Conservation (phyloP, 2,888 invertebrate genomes). For the Dugesia japonica region DNA sequence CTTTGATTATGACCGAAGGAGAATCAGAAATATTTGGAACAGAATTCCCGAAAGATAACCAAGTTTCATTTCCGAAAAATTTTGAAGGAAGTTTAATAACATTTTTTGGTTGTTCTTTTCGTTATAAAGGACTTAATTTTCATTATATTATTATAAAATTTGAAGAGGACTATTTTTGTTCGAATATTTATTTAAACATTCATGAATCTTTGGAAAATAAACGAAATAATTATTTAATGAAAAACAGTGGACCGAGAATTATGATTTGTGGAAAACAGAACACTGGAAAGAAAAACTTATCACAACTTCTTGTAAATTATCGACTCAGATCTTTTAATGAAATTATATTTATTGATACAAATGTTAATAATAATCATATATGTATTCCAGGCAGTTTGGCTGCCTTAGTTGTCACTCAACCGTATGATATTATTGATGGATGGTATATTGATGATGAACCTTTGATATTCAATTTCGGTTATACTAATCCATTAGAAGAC, state of each 20-base stretch:
- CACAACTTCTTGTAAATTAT: conserved; percentile 28
- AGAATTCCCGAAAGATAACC: background rate
- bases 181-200: background rate
- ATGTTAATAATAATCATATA: conserved; percentile 31
- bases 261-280: conserved; percentile 30
- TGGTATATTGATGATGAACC: conserved; percentile 33
- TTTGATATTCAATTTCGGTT: conserved; percentile 29
- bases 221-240: background rate
- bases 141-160: background rate
- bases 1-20: background rate
- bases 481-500: conserved; percentile 28
- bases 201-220: background rate
- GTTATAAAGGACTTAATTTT: background rate
- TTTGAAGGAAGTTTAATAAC: background rate
- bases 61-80: background rate
- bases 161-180: background rate
- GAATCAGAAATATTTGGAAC: background rate
- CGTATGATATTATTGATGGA: conserved; percentile 28
- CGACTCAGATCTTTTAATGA: background rate
- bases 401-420: conserved; percentile 30
- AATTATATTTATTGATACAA: conserved; percentile 31
- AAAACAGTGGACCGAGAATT: conserved; percentile 30
- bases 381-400: conserved; percentile 31
- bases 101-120: background rate
- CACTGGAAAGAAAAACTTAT: conserved; percentile 32